phyloP scores from a whole-genome alignment of 2,113 vertebrate genomes.

The Cromileptes altivelis region DNA sequence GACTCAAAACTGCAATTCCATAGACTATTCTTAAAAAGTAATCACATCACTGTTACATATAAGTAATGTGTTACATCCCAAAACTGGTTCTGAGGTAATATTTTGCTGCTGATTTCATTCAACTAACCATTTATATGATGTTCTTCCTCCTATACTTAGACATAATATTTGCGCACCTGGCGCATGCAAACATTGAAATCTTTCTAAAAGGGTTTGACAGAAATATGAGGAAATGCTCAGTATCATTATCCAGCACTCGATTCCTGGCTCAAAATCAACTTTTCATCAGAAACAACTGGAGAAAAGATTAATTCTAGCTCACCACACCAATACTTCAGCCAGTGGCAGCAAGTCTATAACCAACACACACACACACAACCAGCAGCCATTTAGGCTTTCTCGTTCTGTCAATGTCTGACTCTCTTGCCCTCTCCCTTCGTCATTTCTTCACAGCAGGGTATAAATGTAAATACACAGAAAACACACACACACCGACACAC shows the following conservation, averaged over 20 bases:
- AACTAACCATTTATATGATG: not conserved
- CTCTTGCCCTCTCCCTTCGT: constrained; percentile 51
- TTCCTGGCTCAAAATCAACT: constrained; percentile 40
- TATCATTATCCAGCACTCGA: constrained; percentile 18
- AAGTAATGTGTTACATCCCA: not conserved
- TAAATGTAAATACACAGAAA: constrained; percentile 70
- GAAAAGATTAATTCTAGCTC: constrained; percentile 40
- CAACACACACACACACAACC: constrained; percentile 30
- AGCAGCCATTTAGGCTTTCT: constrained; percentile 42
- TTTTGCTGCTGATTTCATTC: constrained; percentile 13
- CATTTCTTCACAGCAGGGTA: constrained; percentile 58
- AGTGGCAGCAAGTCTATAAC: constrained; percentile 24
- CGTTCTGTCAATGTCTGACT: constrained; percentile 63
- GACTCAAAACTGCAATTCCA: not conserved
- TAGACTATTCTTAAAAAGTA: not conserved
- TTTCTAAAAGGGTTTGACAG: constrained; percentile 24
- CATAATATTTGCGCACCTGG: constrained; percentile 34
- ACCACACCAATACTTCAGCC: constrained; percentile 17
- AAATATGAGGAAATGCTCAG: constrained; percentile 19
- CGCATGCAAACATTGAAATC: not conserved
- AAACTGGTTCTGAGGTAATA: not conserved
- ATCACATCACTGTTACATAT: not conserved
- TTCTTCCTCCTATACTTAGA: not conserved
- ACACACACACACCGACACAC: constrained; percentile 55
- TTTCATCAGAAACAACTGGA: constrained; percentile 44